Base-by-base conservation (phyloP, 2,113 vertebrate genomes). In the Crotophaga sulcirostris region DNA sequence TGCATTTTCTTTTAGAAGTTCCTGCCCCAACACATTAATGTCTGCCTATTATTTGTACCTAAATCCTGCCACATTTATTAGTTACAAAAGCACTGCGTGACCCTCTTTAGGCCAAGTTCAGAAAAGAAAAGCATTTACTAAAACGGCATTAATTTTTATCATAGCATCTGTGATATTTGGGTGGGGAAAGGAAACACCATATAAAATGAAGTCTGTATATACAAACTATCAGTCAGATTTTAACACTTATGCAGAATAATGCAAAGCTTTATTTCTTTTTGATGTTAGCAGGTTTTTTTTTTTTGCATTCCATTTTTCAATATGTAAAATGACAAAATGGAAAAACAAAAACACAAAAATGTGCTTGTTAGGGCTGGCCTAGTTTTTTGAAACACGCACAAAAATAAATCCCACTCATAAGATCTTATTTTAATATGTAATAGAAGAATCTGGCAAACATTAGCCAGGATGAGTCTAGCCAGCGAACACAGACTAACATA, bases 241-340 rank as follows among this genome's bases (percentile, higher is more conserved):
- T 94, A 94, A 96, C 74, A 94, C 85, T 94, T 90, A 69, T 7
- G 68, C 93, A 94, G 87, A 96, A 94, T 93, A 91, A 89, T 81
- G 85, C 84, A 80, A 95, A 94, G 90, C 90, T 97, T 96, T 95
- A 84, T 84, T 93, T 91, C 80, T 90, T 93, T 96, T 90, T 94
- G 70, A 87, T 87, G 81, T 80, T 79, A 95, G 70, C 84, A 89
- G 58, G 79, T 58, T 78, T 91, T 68, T 87, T 85, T 34, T 36
- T 74, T 77, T 75, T 93, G 67, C 94, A 80, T 96, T 89, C 76
- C 54, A 56, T 82, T 94, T 90, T 90, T 94, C 95, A 95, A 96
- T 95, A 96, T 52, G 92, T 92, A 95, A 96, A 91, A 96, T 97
- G 94, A 95, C 96, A 97, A 97, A 95, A 97, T 56, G 87, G 76